A percentile compares a stretch with the other conserved stretches of the same genome.
These are phyloP conservation scores for Cataglyphis albicans DNA, from an alignment of 2,888 invertebrate genomes.

Conservation along the genomic window DNA sequence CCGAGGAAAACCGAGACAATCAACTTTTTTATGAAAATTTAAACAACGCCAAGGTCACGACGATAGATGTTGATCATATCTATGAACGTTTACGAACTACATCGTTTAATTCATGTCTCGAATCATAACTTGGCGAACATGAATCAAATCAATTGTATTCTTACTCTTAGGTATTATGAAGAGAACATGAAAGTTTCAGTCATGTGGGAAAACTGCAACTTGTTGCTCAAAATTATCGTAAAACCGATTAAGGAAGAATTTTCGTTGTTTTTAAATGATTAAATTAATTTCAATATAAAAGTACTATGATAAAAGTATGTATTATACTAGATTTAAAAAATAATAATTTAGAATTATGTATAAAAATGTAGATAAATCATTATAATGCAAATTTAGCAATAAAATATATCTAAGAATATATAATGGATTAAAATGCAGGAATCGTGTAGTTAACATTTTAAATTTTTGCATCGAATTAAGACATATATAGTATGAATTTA, in stretches of 20 bases:
- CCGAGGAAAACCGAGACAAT: constrained; percentile 86
- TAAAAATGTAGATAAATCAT: too few species aligned
- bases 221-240: constrained; percentile 73
- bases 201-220: constrained; percentile 79
- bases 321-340: too few species aligned
- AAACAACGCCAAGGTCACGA: constrained; percentile 75
- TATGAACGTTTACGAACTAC: constrained; percentile 89
- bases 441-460: too few species aligned
- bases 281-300: too few species aligned
- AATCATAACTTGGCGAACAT: constrained; percentile 65
- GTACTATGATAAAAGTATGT: too few species aligned
- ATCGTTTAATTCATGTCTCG: constrained; percentile 85
- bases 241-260: constrained; percentile 78
- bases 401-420: too few species aligned
- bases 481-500: too few species aligned
- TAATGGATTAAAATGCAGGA: too few species aligned
- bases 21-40: constrained; percentile 86
- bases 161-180: constrained; percentile 24
- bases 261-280: constrained; percentile 79
- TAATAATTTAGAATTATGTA: too few species aligned
- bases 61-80: constrained; percentile 27
- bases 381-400: too few species aligned
- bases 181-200: constrained; percentile 77
- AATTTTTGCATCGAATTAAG: too few species aligned
- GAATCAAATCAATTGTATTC: constrained; percentile 39